Conservation (phyloP, 2,888 invertebrate species). For the Saturnia japonica region DNA sequence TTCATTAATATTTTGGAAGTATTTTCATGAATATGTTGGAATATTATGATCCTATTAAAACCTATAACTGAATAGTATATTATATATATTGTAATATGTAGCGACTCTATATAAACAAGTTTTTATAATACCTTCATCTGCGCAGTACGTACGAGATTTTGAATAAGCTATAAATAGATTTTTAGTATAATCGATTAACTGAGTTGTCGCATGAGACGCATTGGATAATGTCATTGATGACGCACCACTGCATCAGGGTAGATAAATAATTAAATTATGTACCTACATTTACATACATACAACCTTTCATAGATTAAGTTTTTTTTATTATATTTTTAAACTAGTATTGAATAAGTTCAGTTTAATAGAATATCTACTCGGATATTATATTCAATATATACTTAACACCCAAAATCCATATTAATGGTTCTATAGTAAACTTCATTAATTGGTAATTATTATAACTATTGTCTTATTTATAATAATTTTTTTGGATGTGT, state of each 20-base stretch:
- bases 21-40: not conserved
- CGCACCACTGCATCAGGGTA: constrained; percentile 13
- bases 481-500: not conserved
- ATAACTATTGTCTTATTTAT: not conserved
- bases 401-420: not conserved
- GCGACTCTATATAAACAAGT: not conserved
- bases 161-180: constrained; percentile 9
- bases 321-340: not conserved
- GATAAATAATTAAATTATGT: constrained; percentile 12
- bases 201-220: not conserved
- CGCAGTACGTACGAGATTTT: not conserved
- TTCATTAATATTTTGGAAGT: not conserved
- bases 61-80: not conserved
- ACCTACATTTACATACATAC: not conserved
- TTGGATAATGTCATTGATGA: constrained; percentile 5
- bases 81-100: not conserved
- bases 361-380: too few species aligned
- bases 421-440: not conserved
- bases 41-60: too few species aligned
- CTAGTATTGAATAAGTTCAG: not conserved
- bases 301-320: not conserved
- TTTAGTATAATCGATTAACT: constrained; percentile 13
- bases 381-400: too few species aligned
- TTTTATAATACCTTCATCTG: not conserved
- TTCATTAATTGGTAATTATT: not conserved